Conservation (phyloP, 2,888 invertebrate genomes). For the Drosophila cognata region DNA sequence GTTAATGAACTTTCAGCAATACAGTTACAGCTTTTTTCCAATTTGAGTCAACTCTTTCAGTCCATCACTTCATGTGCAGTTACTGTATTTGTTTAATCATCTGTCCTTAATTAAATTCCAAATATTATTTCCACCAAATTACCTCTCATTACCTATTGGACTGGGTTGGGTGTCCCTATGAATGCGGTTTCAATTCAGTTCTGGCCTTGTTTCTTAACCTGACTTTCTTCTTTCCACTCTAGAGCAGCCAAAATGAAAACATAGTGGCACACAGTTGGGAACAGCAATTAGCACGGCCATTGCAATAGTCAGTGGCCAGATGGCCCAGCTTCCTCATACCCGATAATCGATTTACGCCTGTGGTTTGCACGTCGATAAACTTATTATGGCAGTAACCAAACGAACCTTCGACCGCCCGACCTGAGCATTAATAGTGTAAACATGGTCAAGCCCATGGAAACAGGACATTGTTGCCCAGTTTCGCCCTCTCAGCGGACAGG, state of each 20-base stretch:
- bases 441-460: constrained; percentile 57
- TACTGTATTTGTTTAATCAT: background rate
- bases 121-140: constrained; percentile 1
- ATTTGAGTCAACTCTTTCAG: background rate
- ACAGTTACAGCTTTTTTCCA: background rate
- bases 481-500: constrained; percentile 38
- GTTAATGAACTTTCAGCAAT: constrained; percentile 25
- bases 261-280: constrained; percentile 9
- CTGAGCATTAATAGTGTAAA: constrained; percentile 56
- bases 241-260: background rate
- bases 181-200: constrained; percentile 40
- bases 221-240: background rate
- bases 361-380: constrained; percentile 41
- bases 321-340: constrained; percentile 13
- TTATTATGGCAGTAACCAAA: constrained; percentile 18
- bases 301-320: constrained; percentile 6
- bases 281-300: constrained; percentile 13
- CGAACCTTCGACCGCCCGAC: constrained; percentile 3
- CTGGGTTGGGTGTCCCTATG: constrained; percentile 7
- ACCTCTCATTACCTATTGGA: background rate
- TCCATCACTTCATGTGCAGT: background rate
- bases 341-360: constrained; percentile 27
- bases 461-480: constrained; percentile 46
- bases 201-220: constrained; percentile 6
- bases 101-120: constrained; percentile 18